Base-by-base conservation (phyloP, 2,888 invertebrate genomes). In the Nomada lathburiana region DNA sequence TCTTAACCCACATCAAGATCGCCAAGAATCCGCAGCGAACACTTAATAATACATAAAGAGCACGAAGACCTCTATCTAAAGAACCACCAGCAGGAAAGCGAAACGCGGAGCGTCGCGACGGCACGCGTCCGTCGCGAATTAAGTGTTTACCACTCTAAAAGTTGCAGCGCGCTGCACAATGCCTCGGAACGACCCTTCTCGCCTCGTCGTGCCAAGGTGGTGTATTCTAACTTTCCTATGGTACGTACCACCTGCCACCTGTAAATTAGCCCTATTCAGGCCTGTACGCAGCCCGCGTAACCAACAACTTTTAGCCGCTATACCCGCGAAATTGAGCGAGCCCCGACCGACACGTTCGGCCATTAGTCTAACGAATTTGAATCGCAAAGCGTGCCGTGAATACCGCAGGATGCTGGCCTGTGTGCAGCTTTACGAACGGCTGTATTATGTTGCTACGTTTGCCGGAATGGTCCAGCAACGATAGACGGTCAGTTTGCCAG, bases 361-460 rank as follows among this genome's bases (percentile, higher is more conserved):
- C 82, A 83, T 83, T 83, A 82, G 83, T 75, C 82, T 82, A 82
- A 83, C 83, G 82, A 83, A 82, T 83, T 83, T 83, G 83, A 83
- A 83, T 83, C 82, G 82, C 82, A 82, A 83, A 83, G 83, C 82
- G 78, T 75, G 78, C 78, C 82, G 64, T 76, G 83, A 83, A 83
- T 83, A 78, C 83, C 68, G 65, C 76, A 64, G 69, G 78, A 69
- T 76, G 69, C 60, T 75, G 64, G n/a, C 23, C 70, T 53, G 42
- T 62, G 16, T 55, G 52, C 47, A 13, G 11, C 63, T 52, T 26
- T 23, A 29, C 73, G 13, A 42, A 50, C 11, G 60, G 62, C 57
- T 29, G 75, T 68, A 69, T 73, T 70, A 57, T 59, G 20, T 59
- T n/a, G 50, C 36, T 29, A 82, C 75, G 63, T 69, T 69, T 71